A percentile compares a stretch with the other conserved stretches of the same genome.
phyloP scores from a whole-genome alignment of 2,797 vertebrate genomes.

The Heteromormyrus szaboi region DNA sequence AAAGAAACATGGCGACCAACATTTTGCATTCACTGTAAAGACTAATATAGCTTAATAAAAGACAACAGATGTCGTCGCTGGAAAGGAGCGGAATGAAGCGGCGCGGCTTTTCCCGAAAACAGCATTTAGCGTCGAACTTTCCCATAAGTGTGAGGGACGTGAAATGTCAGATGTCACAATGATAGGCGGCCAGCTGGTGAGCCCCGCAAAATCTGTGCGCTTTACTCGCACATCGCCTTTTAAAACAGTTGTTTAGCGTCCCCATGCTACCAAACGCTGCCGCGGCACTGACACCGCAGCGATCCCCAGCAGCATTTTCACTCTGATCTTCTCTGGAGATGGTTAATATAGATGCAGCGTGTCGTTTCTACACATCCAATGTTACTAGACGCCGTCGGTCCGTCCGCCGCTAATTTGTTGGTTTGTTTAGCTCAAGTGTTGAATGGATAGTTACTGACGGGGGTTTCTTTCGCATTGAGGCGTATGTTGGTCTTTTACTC shows the following conservation, averaged over 20 bases:
- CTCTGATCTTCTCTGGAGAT: neutral
- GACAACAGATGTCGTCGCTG: neutral
- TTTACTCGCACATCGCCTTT: neutral
- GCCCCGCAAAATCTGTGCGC: neutral
- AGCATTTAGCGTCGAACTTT: neutral
- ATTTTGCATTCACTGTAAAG: neutral
- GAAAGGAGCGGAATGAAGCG: neutral
- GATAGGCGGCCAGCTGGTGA: neutral
- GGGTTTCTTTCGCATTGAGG: neutral
- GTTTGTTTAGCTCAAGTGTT: neutral
- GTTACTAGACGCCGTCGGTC: neutral
- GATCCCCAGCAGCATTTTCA: neutral
- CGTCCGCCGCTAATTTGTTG: neutral
- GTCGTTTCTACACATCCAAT: neutral
- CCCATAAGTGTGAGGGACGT: neutral
- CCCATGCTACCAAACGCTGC: neutral
- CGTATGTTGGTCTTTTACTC: neutral
- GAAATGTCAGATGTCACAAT: neutral
- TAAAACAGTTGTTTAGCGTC: neutral
- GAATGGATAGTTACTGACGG: neutral
- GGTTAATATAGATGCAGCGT: neutral
- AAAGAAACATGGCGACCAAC: constrained; percentile 30
- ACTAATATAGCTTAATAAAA: neutral
- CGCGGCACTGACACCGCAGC: neutral
- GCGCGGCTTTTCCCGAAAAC: neutral